These are phyloP conservation scores for Elmis aenea DNA, from an alignment of 2,888 invertebrate genomes.

Conservation along the genomic window DNA sequence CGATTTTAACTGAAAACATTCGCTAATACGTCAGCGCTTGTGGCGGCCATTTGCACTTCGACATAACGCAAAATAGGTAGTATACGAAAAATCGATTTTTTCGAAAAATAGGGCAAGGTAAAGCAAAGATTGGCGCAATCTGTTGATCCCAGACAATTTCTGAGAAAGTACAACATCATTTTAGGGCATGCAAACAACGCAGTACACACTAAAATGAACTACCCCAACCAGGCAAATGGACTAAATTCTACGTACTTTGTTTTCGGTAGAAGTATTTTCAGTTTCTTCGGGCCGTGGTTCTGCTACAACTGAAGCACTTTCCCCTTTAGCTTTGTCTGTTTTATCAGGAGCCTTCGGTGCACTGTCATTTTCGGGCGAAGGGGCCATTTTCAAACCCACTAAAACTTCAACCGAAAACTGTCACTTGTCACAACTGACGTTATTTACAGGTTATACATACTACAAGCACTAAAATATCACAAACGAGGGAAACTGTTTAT, in stretches of 20 bases:
- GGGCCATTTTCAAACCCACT: slow-evolving; percentile 59
- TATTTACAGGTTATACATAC: slow-evolving; percentile 13
- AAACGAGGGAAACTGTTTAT: not conserved
- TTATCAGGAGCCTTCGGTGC: slow-evolving; percentile 73
- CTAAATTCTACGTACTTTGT: slow-evolving; percentile 26
- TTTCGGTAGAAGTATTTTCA: slow-evolving; percentile 35
- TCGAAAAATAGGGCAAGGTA: slow-evolving; percentile 11
- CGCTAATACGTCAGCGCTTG: slow-evolving; percentile 23
- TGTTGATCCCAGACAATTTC: too few species aligned
- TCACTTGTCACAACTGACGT: slow-evolving; percentile 16
- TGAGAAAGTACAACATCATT: too few species aligned
- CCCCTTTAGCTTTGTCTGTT: slow-evolving; percentile 51
- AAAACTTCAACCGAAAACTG: slow-evolving; percentile 14
- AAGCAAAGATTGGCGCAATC: too few species aligned
- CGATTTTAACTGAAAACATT: slow-evolving; percentile 26
- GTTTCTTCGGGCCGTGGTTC: slow-evolving; percentile 46
- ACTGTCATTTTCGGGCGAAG: slow-evolving; percentile 71
- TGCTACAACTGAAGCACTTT: slow-evolving; percentile 49
- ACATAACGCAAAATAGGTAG: slow-evolving; percentile 22
- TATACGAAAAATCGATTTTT: slow-evolving; percentile 23
- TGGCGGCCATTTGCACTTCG: slow-evolving; percentile 27
- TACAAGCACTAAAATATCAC: slow-evolving; percentile 9
- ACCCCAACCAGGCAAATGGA: slow-evolving; percentile 1
- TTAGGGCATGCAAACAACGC: slow-evolving; percentile 1
- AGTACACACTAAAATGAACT: not conserved